Evolutionary conservation across 2,797 vertebrate genomes (phyloP), one percentile per base, ranked within the genome.

Genomic region (Ctenopoma kingsleyae): DNA sequence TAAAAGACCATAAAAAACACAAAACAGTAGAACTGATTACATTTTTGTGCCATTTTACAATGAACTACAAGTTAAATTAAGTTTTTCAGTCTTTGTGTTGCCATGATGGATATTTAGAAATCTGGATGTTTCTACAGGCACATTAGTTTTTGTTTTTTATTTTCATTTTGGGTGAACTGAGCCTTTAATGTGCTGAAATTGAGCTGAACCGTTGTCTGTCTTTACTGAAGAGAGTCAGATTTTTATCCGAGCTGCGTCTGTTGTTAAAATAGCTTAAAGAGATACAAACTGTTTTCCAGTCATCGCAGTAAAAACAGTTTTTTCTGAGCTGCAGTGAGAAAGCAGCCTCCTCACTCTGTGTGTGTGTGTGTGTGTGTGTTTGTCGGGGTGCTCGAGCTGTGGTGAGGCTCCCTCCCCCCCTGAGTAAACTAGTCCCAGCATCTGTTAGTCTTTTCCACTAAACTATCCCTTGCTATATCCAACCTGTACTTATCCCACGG

Each of bases 391-490:
- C 79, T 77, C 52, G 38, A 67, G 81, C 85, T 92, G 93, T 84
- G 91, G 87, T 82, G 81, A 89, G 80, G 77, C 76, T 89, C 83
- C 91, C 84, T 83, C 85, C 84, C 84, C 84, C 84, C 68, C 38
- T 63, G 74, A 89, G 89, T 93, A 93, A 94, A 94, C 91, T 87
- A 86, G 87, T 88, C 77, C 90, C 90, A 91, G 91, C 93, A 94
- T 94, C 91, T 95, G 92, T 94, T 93, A 94, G 92, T 93, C 92
- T 88, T 94, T 93, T 92, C 82, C 91, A 85, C 89, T 93, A 94
- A 94, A 94, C 92, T 93, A 94, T 91, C 93, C 71, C 90, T 93
- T 94, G 81, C 86, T 91, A 91, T 87, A 92, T 90, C 68, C 81
- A 94, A 94, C 94, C 91, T 87, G 90, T 91, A 94, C 89, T 95